Conservation (phyloP, 35 echinoderm and acorn worm genomes). For the Apostichopus californicus region DNA sequence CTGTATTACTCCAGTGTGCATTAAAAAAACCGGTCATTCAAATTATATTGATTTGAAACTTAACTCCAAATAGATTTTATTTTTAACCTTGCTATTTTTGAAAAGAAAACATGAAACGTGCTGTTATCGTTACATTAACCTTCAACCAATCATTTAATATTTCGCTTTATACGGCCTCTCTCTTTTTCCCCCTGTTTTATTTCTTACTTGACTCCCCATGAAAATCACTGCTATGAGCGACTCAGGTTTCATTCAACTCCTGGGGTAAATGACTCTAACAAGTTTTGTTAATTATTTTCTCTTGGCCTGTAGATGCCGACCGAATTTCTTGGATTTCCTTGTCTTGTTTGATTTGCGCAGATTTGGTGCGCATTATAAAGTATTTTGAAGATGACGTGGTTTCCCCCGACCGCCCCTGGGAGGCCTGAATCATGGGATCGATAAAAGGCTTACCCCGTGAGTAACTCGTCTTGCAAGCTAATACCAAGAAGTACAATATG, state of each 20-base stretch:
- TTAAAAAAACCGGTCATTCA: too few species aligned
- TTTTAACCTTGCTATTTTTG: too few species aligned
- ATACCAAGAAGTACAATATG: constrained; percentile 42
- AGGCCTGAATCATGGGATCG: constrained; percentile 24
- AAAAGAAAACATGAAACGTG: too few species aligned
- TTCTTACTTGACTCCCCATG: too few species aligned
- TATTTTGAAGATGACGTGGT: constrained; percentile 29
- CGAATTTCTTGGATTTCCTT: neutral
- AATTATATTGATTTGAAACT: too few species aligned
- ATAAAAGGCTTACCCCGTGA: constrained; percentile 24
- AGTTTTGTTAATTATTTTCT: neutral
- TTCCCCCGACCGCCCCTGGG: constrained; percentile 39
- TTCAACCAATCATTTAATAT: too few species aligned
- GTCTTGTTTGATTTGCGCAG: constrained; percentile 40
- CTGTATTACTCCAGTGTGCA: too few species aligned
- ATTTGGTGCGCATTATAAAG: constrained; percentile 38
- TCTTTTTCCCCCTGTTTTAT: too few species aligned
- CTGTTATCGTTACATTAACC: too few species aligned
- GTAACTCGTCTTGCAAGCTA: constrained; percentile 12
- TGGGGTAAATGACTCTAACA: neutral
- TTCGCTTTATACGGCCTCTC: too few species aligned
- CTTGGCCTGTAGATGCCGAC: neutral
- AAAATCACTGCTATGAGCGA: neutral
- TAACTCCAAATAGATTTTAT: too few species aligned
- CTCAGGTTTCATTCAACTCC: neutral